phyloP scores from a whole-genome alignment of 2,113 vertebrate species.

The Cyprinodon brontotheroides region DNA sequence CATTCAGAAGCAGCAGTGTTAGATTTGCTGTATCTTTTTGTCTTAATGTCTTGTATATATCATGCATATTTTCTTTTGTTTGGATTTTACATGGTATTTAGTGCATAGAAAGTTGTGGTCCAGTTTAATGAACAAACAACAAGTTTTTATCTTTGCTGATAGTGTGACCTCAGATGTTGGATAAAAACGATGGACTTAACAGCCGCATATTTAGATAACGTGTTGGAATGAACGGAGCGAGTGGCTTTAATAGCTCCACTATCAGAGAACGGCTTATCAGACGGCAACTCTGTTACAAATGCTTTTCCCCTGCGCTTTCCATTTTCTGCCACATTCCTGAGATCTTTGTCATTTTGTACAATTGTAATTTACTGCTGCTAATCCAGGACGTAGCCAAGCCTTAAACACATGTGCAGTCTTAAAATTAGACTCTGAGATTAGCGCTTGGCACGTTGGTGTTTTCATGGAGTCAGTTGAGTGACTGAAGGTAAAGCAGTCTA shows the following conservation, averaged over 20 bases:
- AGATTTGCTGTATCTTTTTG: too few species aligned
- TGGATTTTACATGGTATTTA: background rate
- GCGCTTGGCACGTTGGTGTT: constrained; percentile 10
- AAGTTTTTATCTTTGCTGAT: background rate
- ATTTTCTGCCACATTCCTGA: constrained; percentile 31
- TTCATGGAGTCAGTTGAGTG: background rate
- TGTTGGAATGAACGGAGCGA: constrained; percentile 8
- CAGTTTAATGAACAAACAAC: background rate
- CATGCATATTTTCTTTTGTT: background rate
- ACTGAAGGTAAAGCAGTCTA: background rate
- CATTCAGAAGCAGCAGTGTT: too few species aligned
- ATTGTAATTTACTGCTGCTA: constrained; percentile 40
- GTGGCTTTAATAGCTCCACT: constrained; percentile 27
- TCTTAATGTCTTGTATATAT: background rate
- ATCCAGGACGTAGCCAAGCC: constrained; percentile 19
- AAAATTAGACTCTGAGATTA: constrained; percentile 30
- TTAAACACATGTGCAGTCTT: constrained; percentile 37
- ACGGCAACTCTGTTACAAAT: constrained; percentile 19
- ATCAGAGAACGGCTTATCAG: constrained; percentile 38
- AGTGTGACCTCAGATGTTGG: background rate
- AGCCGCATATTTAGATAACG: constrained; percentile 23
- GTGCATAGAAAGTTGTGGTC: background rate
- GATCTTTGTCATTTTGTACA: constrained; percentile 29
- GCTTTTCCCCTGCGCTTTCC: constrained; percentile 20
- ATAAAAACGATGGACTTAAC: constrained; percentile 37